Percentiles rank a stretch among this genome's conserved stretches.
Conservation (phyloP, 2,797 vertebrate genomes). For the Aldrovandia affinis region DNA sequence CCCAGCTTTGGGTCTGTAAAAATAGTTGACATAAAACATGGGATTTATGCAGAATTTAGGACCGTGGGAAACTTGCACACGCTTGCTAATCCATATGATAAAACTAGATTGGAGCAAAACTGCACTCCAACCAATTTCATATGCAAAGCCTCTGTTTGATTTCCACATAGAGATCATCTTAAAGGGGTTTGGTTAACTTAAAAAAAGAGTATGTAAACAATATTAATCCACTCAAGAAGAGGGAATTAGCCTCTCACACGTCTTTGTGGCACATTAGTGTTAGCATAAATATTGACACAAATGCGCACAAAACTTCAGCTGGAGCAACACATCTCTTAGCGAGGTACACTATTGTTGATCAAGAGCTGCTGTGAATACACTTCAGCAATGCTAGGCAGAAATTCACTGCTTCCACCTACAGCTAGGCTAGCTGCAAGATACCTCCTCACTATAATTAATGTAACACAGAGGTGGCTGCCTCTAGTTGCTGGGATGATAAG, state of each 20-base stretch:
- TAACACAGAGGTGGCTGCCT: background rate
- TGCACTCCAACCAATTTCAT: background rate
- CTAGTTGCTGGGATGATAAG: background rate
- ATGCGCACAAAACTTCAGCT: background rate
- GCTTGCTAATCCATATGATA: background rate
- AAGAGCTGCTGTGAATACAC: background rate
- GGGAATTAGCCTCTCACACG: background rate
- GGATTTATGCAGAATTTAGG: background rate
- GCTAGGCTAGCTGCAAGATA: background rate
- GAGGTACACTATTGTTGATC: background rate
- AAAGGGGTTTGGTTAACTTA: background rate
- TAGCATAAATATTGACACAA: background rate
- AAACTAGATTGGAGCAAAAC: background rate
- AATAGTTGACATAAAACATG: background rate
- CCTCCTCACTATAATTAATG: background rate
- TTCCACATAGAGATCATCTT: background rate
- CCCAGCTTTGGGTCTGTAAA: background rate
- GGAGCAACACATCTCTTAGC: background rate
- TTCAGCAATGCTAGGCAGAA: background rate
- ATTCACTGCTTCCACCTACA: background rate
- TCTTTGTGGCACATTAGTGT: background rate
- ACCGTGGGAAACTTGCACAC: background rate
- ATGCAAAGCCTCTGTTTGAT: conserved; percentile 1
- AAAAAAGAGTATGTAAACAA: background rate
- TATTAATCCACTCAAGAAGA: background rate